Evolutionary conservation across 2,888 invertebrate genomes (phyloP).

Genomic region (Pammene aurita): DNA sequence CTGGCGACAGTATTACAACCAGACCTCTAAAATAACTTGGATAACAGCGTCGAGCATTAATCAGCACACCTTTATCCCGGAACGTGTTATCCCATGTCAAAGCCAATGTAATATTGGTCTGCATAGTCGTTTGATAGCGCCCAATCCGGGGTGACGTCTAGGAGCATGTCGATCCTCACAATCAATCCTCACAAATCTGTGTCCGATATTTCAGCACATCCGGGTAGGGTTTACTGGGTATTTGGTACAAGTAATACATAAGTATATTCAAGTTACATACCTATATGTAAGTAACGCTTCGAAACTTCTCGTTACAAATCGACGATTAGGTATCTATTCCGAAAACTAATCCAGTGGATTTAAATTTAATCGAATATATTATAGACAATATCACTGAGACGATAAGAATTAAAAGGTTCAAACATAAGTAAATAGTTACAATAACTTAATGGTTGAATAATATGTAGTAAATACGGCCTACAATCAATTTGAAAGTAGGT

Average conservation of each 20-base stretch:
- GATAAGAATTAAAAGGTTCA: too few relatives aligned
- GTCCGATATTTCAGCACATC: neutral
- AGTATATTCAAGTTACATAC: neutral
- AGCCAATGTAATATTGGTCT: constrained; percentile 5
- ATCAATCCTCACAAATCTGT: constrained; percentile 9
- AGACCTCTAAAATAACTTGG: neutral
- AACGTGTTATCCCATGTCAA: neutral
- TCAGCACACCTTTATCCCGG: neutral
- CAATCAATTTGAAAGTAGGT: too few relatives aligned
- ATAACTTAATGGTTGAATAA: too few relatives aligned
- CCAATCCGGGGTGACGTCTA: neutral
- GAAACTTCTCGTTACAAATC: too few relatives aligned
- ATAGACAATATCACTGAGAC: too few relatives aligned
- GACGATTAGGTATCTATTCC: too few relatives aligned
- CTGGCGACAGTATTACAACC: too few relatives aligned
- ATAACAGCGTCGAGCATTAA: neutral
- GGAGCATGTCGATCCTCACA: constrained; percentile 2
- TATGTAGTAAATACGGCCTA: too few relatives aligned
- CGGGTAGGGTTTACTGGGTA: constrained; percentile 4
- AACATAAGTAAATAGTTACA: too few relatives aligned
- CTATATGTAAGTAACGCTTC: too few relatives aligned
- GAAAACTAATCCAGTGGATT: too few relatives aligned
- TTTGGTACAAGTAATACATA: neutral
- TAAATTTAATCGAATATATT: too few relatives aligned
- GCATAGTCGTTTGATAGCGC: neutral